These are phyloP conservation scores for Platichthys flesus DNA, from an alignment of 2,113 vertebrate species.

Conservation along the genomic window DNA sequence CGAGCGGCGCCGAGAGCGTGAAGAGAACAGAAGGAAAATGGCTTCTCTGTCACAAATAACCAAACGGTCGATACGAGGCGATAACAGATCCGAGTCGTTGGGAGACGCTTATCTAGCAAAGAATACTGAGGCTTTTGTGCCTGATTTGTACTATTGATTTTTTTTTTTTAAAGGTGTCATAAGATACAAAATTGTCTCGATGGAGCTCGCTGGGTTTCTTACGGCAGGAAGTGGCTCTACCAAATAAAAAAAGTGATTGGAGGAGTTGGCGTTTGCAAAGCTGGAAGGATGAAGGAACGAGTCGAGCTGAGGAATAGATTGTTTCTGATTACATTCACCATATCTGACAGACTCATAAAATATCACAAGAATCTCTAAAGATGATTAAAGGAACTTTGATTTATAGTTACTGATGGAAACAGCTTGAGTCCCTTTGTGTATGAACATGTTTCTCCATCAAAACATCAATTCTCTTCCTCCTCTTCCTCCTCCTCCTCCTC, in stretches of 20 bases:
- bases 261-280: too few relatives aligned
- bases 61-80: conserved; percentile 15
- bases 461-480: not conserved
- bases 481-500: too few relatives aligned
- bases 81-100: conserved; percentile 13
- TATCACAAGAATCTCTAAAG: too few relatives aligned
- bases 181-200: conserved; percentile 11
- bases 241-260: too few relatives aligned
- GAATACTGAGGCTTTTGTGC: not conserved
- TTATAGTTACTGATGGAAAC: too few relatives aligned
- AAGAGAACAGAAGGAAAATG: conserved; percentile 12
- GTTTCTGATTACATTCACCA: too few relatives aligned
- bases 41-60: conserved; percentile 26
- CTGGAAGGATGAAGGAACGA: too few relatives aligned
- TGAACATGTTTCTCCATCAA: not conserved
- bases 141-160: conserved; percentile 28
- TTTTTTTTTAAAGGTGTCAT: conserved; percentile 4
- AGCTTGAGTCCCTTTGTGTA: not conserved
- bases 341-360: too few relatives aligned
- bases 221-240: too few relatives aligned
- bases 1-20: not conserved
- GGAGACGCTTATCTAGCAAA: conserved; percentile 21
- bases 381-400: too few relatives aligned
- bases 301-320: too few relatives aligned
- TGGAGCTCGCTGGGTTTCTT: conserved; percentile 1